Conservation (phyloP, 2,797 vertebrate genomes). For the Coluber constrictor region DNA sequence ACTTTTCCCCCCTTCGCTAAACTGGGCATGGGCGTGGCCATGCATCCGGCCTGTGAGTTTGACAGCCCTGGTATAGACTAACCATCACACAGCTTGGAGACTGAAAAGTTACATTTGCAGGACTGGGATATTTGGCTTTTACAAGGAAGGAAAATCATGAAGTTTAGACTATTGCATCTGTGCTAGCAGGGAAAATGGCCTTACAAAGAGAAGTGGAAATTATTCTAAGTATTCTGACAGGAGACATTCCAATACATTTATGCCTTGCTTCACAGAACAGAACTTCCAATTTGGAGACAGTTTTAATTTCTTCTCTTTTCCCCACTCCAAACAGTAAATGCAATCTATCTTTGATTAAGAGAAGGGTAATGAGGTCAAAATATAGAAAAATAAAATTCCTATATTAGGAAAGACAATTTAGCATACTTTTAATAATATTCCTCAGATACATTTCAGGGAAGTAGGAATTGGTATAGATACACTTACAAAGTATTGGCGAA, state of each 20-base stretch:
- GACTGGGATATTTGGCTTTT: not conserved
- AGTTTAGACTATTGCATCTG: not conserved
- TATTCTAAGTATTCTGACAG: not conserved
- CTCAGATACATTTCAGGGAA: not conserved
- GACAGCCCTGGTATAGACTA: not conserved
- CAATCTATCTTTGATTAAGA: not conserved
- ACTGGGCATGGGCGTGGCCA: too few species aligned
- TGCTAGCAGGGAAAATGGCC: not conserved
- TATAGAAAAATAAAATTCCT: not conserved
- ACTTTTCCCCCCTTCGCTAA: too few species aligned
- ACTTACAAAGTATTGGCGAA: not conserved
- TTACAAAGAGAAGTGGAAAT: not conserved
- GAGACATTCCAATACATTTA: not conserved
- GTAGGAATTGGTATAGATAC: not conserved
- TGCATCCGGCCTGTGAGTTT: too few species aligned
- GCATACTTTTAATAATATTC: not conserved
- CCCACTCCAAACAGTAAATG: not conserved
- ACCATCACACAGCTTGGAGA: not conserved
- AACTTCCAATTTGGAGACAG: not conserved
- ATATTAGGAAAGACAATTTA: not conserved
- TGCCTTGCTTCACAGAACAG: not conserved
- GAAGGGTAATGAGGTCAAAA: not conserved
- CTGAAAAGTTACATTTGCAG: not conserved
- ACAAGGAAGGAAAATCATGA: not conserved
- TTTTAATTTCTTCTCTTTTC: not conserved